Evolutionary conservation across 2,113 vertebrate genomes (phyloP), one percentile per base, ranked within the genome.

Genomic region (Romanogobio albipinnatus): DNA sequence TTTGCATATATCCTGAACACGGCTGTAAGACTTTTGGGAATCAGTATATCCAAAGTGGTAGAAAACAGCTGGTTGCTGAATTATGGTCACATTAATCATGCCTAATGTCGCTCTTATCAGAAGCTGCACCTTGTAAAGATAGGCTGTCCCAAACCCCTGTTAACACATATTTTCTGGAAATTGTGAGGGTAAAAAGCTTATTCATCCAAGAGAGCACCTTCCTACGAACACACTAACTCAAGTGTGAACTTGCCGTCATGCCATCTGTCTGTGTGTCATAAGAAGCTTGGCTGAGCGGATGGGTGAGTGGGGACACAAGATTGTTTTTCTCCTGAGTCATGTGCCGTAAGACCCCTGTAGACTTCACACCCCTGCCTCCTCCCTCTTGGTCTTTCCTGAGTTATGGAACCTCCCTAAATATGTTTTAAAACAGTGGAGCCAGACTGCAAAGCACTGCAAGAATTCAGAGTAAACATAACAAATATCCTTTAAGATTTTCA

Each of bases 31-130:
- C 36, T 26, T 62, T 14, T 47, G 58, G 77, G 39, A 79, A 79
- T 79, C 39, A 10, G n/a, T 56, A 75, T 61, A 74, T 70, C 45
- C 81, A 74, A 74, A 83, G 51, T 6, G 24, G 43, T 45, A 84
- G 75, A 62, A 84, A 84, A 84, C 62, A 68, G 59, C 74, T 86
- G 77, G 59, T 68, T 59, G 71, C 49, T 61, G 39, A 70, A 61
- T 39, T 49, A 66, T 51, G 26, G 53, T 78, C 45, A 83, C 36
- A 29, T 29, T 29, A 29, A 29, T 29, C 29, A 33, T 74, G 51
- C 49, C 66, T 83, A 75, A 82, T 76, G 75, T 49, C 82, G n/a
- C 79, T 73, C 88, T 93, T 91, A 94, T 93, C 92, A 90, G 88
- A 74, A 82, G 84, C 87, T 14, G 24, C 90, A 81, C 83, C 56